Base-by-base conservation (phyloP, 2,113 vertebrate genomes). In the Phoxinus phoxinus region DNA sequence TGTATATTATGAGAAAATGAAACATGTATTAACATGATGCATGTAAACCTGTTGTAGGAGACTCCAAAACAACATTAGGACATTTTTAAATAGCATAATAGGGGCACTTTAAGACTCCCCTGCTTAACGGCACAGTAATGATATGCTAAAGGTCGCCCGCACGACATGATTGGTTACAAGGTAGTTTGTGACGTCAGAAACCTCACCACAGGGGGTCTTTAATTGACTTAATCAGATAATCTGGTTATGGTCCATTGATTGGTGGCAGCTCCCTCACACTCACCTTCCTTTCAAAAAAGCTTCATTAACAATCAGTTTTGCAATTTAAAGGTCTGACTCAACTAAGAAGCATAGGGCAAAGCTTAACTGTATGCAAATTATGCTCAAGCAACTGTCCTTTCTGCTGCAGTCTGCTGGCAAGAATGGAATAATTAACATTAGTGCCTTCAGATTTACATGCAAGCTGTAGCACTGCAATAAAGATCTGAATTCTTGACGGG, bases 351-450 rank as follows among this genome's bases (percentile, higher is more conserved):
- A 72, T 25, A 84, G 27, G 48, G 56, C 71, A 46, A 27, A 61
- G 53, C 53, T 73, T 74, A 58, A 73, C 30, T 41, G 32, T 58
- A 73, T 73, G 82, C 53, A 58, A 74, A 84, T 59, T 77, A 56
- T 59, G 30, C 56, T 84, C 35, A 37, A 41, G 69, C 53, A 63
- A 84, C 83, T 84, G 53, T 61, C 48, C n/a, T 37, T 51, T n/a
- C 23, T 25, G 71, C 51, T 58, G 17, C 35, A 59, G 35, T 46
- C 71, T 84, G 69, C 53, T 72, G 69, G 81, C 51, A 35, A n/a
- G 48, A 83, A 83, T 23, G 51, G n/a, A 84, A 30, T 74, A 84
- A 84, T 73, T 74, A 73, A 58, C 69, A 30, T 84, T 74, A 63
- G 71, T 59, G 48, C 10, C 27, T 59, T n/a, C 35, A 74, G 32